phyloP scores from a whole-genome alignment of 2,888 invertebrate genomes.

The Nysson spinosus region DNA sequence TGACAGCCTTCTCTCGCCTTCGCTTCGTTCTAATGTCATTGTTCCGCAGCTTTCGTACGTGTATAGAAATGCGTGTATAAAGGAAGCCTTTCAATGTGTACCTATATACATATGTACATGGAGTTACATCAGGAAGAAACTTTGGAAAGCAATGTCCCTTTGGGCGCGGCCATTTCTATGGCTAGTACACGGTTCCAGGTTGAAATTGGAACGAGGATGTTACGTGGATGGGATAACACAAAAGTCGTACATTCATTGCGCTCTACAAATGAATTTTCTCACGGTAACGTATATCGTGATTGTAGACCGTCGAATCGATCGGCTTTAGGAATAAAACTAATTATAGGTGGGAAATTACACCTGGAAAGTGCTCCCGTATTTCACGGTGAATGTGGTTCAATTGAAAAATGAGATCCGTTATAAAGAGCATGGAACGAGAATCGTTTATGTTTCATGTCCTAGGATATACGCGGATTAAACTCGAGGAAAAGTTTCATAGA shows the following conservation, averaged over 20 bases:
- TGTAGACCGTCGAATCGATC: background rate
- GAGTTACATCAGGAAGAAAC: background rate
- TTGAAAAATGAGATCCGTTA: too few relatives aligned
- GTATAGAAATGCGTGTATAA: background rate
- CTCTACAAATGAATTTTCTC: background rate
- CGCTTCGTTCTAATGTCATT: constrained; percentile 62
- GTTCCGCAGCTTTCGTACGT: too few relatives aligned
- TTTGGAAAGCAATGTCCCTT: background rate
- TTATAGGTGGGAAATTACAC: constrained; percentile 8
- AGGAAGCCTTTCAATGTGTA: too few relatives aligned
- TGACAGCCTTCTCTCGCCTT: constrained; percentile 65
- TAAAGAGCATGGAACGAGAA: too few relatives aligned
- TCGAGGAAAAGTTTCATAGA: too few relatives aligned
- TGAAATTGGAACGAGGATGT: background rate
- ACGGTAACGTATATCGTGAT: constrained; percentile 1
- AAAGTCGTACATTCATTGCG: background rate
- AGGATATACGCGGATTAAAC: too few relatives aligned
- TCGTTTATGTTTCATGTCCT: too few relatives aligned
- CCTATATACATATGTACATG: too few relatives aligned
- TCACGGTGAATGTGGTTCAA: too few relatives aligned
- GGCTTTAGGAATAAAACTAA: constrained; percentile 5
- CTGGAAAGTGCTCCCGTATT: background rate
- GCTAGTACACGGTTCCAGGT: background rate
- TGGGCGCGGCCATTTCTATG: background rate
- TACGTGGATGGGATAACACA: background rate